These are phyloP conservation scores for Desmophyllum pertusum DNA, from an alignment of 92 coral and sea anemone species.

Conservation along the genomic window DNA sequence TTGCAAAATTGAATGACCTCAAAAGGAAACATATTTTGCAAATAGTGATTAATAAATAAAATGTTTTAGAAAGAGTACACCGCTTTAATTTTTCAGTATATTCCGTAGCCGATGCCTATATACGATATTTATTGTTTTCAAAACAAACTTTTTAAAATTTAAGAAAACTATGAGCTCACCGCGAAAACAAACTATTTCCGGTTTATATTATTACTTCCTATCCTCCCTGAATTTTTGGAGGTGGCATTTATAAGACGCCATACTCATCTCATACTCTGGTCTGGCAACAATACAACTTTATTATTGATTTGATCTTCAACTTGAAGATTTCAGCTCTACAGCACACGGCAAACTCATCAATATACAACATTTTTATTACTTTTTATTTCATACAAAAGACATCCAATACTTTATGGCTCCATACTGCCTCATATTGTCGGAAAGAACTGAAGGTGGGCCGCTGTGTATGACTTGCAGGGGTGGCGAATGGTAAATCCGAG, in stretches of 20 bases:
- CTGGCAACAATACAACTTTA: background rate
- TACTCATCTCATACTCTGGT: background rate
- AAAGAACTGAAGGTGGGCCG: too few species aligned
- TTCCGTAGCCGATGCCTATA: background rate
- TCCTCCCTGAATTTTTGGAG: background rate
- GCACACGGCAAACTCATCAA: too few species aligned
- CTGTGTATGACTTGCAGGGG: too few species aligned
- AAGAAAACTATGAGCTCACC: background rate
- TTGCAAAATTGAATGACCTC: background rate
- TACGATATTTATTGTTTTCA: background rate
- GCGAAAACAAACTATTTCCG: slow-evolving; percentile 7
- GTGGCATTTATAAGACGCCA: background rate
- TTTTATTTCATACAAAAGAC: background rate
- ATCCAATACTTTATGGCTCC: too few species aligned
- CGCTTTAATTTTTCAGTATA: background rate
- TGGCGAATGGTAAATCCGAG: too few species aligned
- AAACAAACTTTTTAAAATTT: background rate
- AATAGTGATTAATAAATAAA: background rate
- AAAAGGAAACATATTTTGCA: background rate
- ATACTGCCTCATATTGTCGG: background rate
- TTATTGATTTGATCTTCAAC: too few species aligned
- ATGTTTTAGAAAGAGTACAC: background rate
- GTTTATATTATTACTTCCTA: slow-evolving; percentile 1
- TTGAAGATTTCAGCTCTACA: too few species aligned
- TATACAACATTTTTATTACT: too few species aligned